Percentiles rank a stretch among this genome's conserved stretches.
phyloP scores from a whole-genome alignment of 2,888 invertebrate species.

The Erebia ligea region DNA sequence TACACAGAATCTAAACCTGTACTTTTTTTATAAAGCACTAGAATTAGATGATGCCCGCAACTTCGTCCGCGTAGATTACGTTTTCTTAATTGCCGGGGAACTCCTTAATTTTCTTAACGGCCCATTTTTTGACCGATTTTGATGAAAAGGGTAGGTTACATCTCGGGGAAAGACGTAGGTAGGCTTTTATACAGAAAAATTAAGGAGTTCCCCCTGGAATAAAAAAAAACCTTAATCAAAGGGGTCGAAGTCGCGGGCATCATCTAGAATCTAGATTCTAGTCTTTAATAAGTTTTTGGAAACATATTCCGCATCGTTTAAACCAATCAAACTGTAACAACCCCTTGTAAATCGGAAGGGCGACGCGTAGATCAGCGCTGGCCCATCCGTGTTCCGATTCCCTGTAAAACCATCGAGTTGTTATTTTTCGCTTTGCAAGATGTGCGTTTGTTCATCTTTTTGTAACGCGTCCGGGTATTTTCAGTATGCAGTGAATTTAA shows the following conservation, averaged over 20 bases:
- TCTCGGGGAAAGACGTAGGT: too few relatives aligned
- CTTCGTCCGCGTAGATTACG: too few relatives aligned
- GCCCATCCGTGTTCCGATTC: slow-evolving; percentile 40
- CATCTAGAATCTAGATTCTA: not conserved
- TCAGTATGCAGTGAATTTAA: slow-evolving; percentile 16
- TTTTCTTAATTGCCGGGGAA: too few relatives aligned
- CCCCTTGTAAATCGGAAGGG: slow-evolving; percentile 40
- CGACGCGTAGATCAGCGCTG: slow-evolving; percentile 43
- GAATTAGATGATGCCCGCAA: too few relatives aligned
- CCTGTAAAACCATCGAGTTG: slow-evolving; percentile 39
- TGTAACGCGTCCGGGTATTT: slow-evolving; percentile 33
- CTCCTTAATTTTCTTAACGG: too few relatives aligned
- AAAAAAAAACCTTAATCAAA: too few relatives aligned
- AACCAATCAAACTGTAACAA: slow-evolving; percentile 34
- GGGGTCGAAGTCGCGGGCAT: too few relatives aligned
- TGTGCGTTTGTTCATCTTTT: slow-evolving; percentile 15
- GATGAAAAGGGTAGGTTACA: too few relatives aligned
- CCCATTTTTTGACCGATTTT: too few relatives aligned
- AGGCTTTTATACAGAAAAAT: too few relatives aligned
- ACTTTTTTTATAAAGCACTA: not conserved
- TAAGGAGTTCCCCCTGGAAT: too few relatives aligned
- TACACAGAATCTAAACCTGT: not conserved
- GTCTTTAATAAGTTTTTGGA: too few relatives aligned
- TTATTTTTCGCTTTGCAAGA: not conserved
- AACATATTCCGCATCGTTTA: slow-evolving; percentile 21